phyloP scores from a whole-genome alignment of 2,888 invertebrate genomes.

The Ernsta delagoae region DNA sequence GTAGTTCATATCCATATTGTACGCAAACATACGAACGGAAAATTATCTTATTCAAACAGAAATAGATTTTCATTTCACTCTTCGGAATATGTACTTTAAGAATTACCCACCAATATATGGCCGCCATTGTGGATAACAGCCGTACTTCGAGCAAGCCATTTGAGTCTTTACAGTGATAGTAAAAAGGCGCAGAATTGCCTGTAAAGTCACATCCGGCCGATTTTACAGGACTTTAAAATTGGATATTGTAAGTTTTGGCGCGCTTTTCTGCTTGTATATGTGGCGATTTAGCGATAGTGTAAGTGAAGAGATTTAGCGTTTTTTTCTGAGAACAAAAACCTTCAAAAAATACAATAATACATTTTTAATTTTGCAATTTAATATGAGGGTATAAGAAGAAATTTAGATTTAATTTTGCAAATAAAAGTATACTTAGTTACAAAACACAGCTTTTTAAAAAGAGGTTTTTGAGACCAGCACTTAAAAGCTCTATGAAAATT shows the following conservation, averaged over 20 bases:
- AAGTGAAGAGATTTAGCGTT: slow-evolving; percentile 17
- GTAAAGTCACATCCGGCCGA: slow-evolving; percentile 27
- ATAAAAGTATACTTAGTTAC: too few relatives aligned
- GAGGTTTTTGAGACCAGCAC: too few relatives aligned
- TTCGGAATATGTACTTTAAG: slow-evolving; percentile 45
- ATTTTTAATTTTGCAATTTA: too few relatives aligned
- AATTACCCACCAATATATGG: slow-evolving; percentile 46
- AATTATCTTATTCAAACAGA: slow-evolving; percentile 29
- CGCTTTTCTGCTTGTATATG: slow-evolving; percentile 46
- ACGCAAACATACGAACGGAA: slow-evolving; percentile 15
- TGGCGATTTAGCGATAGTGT: slow-evolving; percentile 20
- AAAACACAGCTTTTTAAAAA: too few relatives aligned
- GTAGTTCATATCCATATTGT: too few relatives aligned
- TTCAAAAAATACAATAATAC: too few relatives aligned
- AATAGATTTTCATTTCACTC: slow-evolving; percentile 39
- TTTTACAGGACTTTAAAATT: slow-evolving; percentile 63
- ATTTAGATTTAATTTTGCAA: too few relatives aligned
- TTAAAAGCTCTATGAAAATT: too few relatives aligned
- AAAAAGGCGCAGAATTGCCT: slow-evolving; percentile 40
- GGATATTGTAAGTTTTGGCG: slow-evolving; percentile 62
- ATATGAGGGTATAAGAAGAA: too few relatives aligned
- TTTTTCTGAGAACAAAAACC: too few relatives aligned
- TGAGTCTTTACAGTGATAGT: slow-evolving; percentile 42
- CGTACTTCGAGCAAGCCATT: slow-evolving; percentile 31
- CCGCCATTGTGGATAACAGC: slow-evolving; percentile 47